Evolutionary conservation across 2,113 vertebrate genomes (phyloP).

Genomic region (Pristiophorus japonicus): DNA sequence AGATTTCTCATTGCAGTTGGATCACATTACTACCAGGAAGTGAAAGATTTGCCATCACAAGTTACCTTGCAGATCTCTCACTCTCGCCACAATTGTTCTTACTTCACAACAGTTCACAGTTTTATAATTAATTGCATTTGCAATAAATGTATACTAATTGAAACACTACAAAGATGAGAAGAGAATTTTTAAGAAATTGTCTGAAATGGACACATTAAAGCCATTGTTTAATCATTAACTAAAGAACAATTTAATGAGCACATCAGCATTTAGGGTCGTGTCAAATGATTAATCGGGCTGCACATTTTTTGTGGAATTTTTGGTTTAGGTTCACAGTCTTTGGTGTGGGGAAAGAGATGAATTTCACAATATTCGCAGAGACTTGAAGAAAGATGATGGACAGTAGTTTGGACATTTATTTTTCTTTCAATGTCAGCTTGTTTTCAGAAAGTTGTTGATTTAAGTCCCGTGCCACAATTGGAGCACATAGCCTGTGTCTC

Average conservation of each 20-base stretch:
- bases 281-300: not conserved
- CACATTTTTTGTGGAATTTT: not conserved
- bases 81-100: not conserved
- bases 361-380: not conserved
- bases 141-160: not conserved
- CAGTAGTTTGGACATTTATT: not conserved
- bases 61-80: not conserved
- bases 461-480: not conserved
- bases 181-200: no score
- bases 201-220: not conserved
- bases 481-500: not conserved
- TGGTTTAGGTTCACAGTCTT: not conserved
- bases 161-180: not conserved
- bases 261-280: no score
- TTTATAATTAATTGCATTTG: not conserved
- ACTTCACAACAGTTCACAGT: not conserved
- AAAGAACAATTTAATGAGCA: not conserved
- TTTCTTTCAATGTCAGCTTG: not conserved
- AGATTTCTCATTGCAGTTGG: not conserved
- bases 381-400: not conserved
- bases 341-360: not conserved
- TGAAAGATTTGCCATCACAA: not conserved
- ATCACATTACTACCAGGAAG: not conserved
- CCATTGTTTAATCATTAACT: not conserved
- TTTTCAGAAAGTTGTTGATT: not conserved